Conservation (phyloP, 2,888 invertebrate genomes). For the Drosophila kuntzei region DNA sequence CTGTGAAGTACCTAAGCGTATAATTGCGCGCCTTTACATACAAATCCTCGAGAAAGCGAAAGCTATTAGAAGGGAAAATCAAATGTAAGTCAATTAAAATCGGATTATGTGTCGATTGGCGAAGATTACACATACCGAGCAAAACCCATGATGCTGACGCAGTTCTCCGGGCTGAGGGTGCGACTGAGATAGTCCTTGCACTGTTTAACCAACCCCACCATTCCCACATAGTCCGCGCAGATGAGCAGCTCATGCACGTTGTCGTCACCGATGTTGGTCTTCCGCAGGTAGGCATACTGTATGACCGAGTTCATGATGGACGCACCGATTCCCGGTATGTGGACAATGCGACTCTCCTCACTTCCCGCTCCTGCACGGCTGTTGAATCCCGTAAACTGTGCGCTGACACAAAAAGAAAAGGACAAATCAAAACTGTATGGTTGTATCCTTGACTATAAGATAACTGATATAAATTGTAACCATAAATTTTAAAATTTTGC, state of each 20-base stretch:
- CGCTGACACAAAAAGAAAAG: constrained; percentile 54
- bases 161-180: constrained; percentile 91
- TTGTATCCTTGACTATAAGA: too few relatives aligned
- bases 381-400: constrained; percentile 82
- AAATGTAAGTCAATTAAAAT: constrained; percentile 53
- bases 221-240: constrained; percentile 95
- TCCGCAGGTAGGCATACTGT: constrained; percentile 94
- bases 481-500: too few relatives aligned
- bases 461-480: too few relatives aligned
- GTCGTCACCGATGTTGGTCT: constrained; percentile 90
- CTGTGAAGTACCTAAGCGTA: constrained; percentile 91
- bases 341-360: constrained; percentile 88
- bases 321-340: constrained; percentile 91
- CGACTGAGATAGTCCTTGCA: constrained; percentile 92
- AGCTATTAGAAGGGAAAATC: constrained; percentile 57
- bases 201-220: constrained; percentile 91
- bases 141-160: constrained; percentile 93
- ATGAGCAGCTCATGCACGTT: constrained; percentile 93
- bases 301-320: constrained; percentile 92
- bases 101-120: constrained; percentile 27
- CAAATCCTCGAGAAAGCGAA: constrained; percentile 86
- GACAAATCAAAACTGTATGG: neutral
- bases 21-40: constrained; percentile 90
- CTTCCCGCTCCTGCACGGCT: constrained; percentile 46
- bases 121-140: constrained; percentile 87